Evolutionary conservation across 2,113 vertebrate species (phyloP), one percentile per base, ranked within the genome.

Genomic region (Peromyscus leucopus): DNA sequence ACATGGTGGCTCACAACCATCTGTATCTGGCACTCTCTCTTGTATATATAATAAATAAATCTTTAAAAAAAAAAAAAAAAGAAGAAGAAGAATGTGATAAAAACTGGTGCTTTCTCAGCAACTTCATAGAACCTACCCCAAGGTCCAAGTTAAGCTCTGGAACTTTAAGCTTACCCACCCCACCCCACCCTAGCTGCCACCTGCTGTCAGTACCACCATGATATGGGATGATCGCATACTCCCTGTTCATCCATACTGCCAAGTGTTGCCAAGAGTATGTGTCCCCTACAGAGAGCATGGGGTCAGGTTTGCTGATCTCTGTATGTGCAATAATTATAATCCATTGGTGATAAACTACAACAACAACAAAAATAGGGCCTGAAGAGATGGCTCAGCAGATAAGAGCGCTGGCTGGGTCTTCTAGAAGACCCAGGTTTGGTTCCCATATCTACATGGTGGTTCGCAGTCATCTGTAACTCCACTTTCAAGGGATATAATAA

Each of bases 291-390:
- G 82, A 65, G 2, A 75, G 55, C 63, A 46, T 63, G 69, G 69
- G 79, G 39, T 61, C 83, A 93, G 65, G 46, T 78, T 90, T 91
- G 39, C 87, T 95, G 9, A 51, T 91, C 39, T 89, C 22, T 94
- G 15, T 51, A 12, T 69, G 48, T 92, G 71, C 57, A 94, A 2
- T 21, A 72, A 26, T 71, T 55, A 4, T 55, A 96, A 82, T 80
- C 46, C 46, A 28, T 39, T 67, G 57, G 67, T 42, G 75, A 26
- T 88, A 91, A 93, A 94, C 57, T 92, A 61, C 93, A 96, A 80
- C 19, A 86, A 65, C 39, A 55, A 55, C n/a, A 65, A 36, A 85
- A 85, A 63, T 28, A 19, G 78, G 33, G 55, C 33, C 36, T 59
- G 33, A 82, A 82, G 78, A 80, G 51, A 57, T 57, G 36, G 51